These are phyloP conservation scores for Amphipyra berbera DNA, from an alignment of 2,888 invertebrate genomes.

Conservation along the genomic window DNA sequence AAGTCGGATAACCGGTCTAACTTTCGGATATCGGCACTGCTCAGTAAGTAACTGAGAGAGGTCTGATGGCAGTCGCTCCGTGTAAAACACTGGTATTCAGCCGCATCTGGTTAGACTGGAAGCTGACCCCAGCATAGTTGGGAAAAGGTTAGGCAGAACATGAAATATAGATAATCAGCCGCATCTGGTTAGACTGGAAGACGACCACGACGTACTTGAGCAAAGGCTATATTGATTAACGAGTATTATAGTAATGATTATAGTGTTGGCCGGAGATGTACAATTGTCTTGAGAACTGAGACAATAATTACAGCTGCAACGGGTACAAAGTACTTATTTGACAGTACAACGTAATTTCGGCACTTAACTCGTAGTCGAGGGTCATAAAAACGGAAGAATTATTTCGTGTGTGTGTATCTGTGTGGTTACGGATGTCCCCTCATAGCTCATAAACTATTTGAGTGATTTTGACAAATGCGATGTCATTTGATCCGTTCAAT, in stretches of 20 bases:
- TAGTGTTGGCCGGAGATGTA: neutral
- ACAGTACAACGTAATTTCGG: constrained; percentile 18
- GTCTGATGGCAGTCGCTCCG: too few species aligned
- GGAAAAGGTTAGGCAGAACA: too few species aligned
- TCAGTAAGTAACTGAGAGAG: too few species aligned
- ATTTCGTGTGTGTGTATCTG: neutral
- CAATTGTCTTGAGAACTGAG: constrained; percentile 4
- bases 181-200: too few species aligned
- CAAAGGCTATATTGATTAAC: neutral
- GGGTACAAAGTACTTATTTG: constrained; percentile 2
- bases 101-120: too few species aligned
- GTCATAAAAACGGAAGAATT: constrained; percentile 1
- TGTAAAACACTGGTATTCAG: too few species aligned
- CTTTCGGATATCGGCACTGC: too few species aligned
- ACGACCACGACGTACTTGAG: too few species aligned
- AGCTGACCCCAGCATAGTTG: too few species aligned
- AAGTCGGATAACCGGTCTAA: too few species aligned
- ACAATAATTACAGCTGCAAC: constrained; percentile 11
- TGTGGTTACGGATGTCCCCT: constrained; percentile 36
- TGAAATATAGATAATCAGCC: constrained; percentile 1
- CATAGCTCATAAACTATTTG: constrained; percentile 32
- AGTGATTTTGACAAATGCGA: constrained; percentile 41
- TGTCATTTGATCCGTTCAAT: constrained; percentile 42
- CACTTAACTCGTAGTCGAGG: constrained; percentile 16
- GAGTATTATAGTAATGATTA: neutral